Evolutionary conservation across 2,888 invertebrate genomes (phyloP).

Genomic region (Phengaris arion): DNA sequence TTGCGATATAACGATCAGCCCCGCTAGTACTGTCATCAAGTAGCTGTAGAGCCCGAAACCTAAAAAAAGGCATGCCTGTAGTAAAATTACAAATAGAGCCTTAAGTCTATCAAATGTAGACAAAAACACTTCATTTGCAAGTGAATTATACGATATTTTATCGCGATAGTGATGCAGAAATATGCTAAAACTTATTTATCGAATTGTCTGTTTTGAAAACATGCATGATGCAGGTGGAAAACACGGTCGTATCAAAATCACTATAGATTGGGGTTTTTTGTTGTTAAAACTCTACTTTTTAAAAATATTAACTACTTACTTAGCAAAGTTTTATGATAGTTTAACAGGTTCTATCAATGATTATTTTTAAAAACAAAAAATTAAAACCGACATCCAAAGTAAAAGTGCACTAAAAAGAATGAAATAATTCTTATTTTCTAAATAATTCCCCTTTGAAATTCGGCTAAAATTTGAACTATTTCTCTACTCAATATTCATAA

Average conservation of each 20-base stretch:
- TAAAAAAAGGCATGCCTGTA: conserved; percentile 32
- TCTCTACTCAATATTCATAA: too few species aligned
- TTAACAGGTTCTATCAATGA: too few species aligned
- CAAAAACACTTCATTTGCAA: not conserved
- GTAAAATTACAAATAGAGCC: not conserved
- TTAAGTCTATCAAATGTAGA: not conserved
- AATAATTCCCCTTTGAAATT: too few species aligned
- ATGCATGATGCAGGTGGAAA: not conserved
- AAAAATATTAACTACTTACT: not conserved
- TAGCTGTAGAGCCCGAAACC: conserved; percentile 52
- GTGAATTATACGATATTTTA: not conserved
- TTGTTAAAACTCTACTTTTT: not conserved
- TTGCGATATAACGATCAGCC: conserved; percentile 53
- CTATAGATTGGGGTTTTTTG: not conserved
- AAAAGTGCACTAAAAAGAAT: too few species aligned
- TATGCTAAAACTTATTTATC: not conserved
- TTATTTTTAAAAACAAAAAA: too few species aligned
- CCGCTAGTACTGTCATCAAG: conserved; percentile 46
- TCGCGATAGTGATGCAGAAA: not conserved
- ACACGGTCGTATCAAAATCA: not conserved
- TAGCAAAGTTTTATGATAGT: too few species aligned
- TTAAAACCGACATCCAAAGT: too few species aligned
- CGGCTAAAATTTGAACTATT: too few species aligned
- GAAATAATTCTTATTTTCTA: too few species aligned
- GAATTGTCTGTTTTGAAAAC: not conserved